These are phyloP conservation scores for Clanis bilineata DNA, from an alignment of 2,888 invertebrate genomes.

Conservation along the genomic window DNA sequence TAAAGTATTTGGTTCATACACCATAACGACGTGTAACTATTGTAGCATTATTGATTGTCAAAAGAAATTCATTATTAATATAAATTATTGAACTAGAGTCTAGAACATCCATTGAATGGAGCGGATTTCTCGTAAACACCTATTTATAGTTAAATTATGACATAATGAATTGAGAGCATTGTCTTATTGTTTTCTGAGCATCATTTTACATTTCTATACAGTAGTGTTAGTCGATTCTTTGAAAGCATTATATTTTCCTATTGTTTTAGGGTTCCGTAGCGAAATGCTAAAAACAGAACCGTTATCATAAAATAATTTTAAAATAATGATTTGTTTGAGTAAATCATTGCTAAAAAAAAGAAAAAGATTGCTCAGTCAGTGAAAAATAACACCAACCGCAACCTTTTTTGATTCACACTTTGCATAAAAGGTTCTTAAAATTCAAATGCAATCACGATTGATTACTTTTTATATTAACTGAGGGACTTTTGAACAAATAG, in stretches of 20 bases:
- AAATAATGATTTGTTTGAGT: no score
- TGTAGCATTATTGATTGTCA: not conserved
- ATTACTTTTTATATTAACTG: no score
- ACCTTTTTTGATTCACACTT: no score
- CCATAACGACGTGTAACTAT: not conserved
- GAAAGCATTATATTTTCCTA: not conserved
- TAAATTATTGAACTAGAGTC: not conserved
- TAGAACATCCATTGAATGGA: not conserved
- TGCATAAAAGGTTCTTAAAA: no score
- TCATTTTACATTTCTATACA: not conserved
- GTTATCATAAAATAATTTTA: no score
- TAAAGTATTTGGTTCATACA: not conserved
- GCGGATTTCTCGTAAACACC: not conserved
- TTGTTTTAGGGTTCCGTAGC: no score
- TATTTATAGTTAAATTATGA: slow-evolving; percentile 4
- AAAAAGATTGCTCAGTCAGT: no score
- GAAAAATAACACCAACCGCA: no score
- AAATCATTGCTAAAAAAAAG: no score
- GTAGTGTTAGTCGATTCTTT: not conserved
- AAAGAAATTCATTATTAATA: not conserved
- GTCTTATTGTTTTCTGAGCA: not conserved
- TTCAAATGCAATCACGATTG: no score
- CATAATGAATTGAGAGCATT: not conserved
- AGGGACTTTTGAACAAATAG: no score
- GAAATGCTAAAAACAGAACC: no score